Evolutionary conservation across 2,113 vertebrate genomes (phyloP).

Genomic region (Oncorhynchus nerka): DNA sequence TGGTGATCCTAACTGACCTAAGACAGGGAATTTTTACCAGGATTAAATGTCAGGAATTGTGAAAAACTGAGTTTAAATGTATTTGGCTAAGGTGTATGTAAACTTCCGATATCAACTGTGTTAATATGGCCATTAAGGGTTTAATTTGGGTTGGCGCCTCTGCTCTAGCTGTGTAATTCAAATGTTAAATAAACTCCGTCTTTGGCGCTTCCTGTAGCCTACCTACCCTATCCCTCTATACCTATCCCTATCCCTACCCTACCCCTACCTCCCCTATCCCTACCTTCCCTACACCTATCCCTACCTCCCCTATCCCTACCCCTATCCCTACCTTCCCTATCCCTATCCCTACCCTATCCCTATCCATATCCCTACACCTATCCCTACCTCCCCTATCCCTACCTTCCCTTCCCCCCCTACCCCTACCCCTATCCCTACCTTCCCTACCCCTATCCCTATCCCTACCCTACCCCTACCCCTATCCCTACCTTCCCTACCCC

Average conservation of each 20-base stretch:
- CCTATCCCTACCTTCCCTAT: not conserved
- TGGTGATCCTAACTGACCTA: too few species aligned
- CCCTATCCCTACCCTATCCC: slow-evolving; percentile 22
- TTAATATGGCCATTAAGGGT: slow-evolving; percentile 83
- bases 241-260: slow-evolving; percentile 40
- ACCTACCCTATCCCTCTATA: not conserved
- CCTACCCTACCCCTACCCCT: too few species aligned
- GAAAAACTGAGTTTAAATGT: not conserved
- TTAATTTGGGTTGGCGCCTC: slow-evolving; percentile 81
- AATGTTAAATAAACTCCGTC: slow-evolving; percentile 86
- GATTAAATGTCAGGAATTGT: too few species aligned
- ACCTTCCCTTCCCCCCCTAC: not conserved
- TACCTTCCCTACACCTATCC: too few species aligned
- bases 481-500: slow-evolving; percentile 31
- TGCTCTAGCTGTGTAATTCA: slow-evolving; percentile 86
- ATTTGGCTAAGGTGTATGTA: too few species aligned
- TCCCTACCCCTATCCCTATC: slow-evolving; percentile 25
- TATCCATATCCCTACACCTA: too few species aligned
- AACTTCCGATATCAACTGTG: slow-evolving; percentile 28
- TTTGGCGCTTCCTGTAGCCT: slow-evolving; percentile 40
- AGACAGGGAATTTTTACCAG: too few species aligned
- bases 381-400: slow-evolving; percentile 30
- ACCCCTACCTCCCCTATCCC: slow-evolving; percentile 5
- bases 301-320: too few species aligned
- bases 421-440: not conserved